A percentile compares a stretch with the other conserved stretches of the same genome.
Evolutionary conservation across 2,888 invertebrate genomes (phyloP).

Genomic region (Drosophila rellima): DNA sequence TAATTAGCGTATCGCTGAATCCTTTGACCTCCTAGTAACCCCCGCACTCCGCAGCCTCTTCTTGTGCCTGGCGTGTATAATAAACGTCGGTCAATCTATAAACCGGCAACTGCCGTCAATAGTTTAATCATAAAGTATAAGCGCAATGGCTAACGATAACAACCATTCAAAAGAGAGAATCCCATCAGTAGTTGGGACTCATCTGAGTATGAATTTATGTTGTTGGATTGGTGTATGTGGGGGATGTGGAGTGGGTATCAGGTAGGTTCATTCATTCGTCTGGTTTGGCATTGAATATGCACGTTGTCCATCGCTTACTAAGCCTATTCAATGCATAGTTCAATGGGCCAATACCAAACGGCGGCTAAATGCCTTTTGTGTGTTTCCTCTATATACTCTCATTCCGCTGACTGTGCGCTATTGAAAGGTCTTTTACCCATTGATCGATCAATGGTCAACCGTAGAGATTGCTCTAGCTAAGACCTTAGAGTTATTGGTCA

Average conservation of each 20-base stretch:
- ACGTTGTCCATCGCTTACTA: constrained; percentile 28
- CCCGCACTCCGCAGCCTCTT: background rate
- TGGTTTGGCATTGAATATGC: constrained; percentile 25
- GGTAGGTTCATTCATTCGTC: constrained; percentile 51
- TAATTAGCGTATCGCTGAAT: constrained; percentile 66
- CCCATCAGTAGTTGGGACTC: constrained; percentile 17
- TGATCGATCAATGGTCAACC: constrained; percentile 44
- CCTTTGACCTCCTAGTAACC: constrained; percentile 39
- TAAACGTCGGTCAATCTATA: constrained; percentile 64
- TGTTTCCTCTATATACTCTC: constrained; percentile 9
- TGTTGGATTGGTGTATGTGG: background rate
- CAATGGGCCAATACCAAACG: constrained; percentile 71
- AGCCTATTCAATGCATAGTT: constrained; percentile 66
- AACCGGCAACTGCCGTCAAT: constrained; percentile 59
- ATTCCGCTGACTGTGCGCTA: constrained; percentile 30
- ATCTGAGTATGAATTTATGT: constrained; percentile 6
- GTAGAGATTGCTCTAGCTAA: constrained; percentile 5
- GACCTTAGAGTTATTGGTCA: constrained; percentile 47
- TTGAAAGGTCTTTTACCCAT: constrained; percentile 67
- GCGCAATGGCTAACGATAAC: constrained; percentile 63
- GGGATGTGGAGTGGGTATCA: constrained; percentile 24
- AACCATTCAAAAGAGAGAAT: constrained; percentile 50
- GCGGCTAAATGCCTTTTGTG: constrained; percentile 76
- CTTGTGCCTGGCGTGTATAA: constrained; percentile 56
- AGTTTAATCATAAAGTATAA: constrained; percentile 77